Evolutionary conservation across 2,888 invertebrate genomes (phyloP), one percentile per base, ranked within the genome.

Genomic region (Noctuana brunneofusca): DNA sequence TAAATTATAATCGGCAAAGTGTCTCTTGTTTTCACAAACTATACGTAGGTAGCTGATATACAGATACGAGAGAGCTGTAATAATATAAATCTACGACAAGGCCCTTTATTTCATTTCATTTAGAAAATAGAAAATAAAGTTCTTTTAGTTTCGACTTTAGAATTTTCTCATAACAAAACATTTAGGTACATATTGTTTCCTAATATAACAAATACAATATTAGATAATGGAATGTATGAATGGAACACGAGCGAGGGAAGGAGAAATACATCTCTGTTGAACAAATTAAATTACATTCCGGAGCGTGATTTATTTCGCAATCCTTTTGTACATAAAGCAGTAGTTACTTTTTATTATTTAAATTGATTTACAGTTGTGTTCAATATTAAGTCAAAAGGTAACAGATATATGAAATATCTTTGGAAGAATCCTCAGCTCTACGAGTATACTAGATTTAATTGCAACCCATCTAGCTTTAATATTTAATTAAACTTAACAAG

Each of bases 221-320:
- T 27, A 50, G 52, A 18, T 32, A 32, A 16, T n/a, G 53, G 53
- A 59, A 59, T 53, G 30, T 46, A 53, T 32, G 32, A 53, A 58
- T 20, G 27, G n/a, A 18, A 43, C 16, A 16, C 32, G 22, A 30
- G 24, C 14, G 24, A 20, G 18, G 11, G n/a, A 48, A 32, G 14
- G 32, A 32, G 48, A 35, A 48, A 59, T 43, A 52, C 30, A 53
- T 32, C 16, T 59, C 20, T 14, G 59, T 14, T 32, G 32, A 46
- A 53, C 59, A 60, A 53, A 54, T 60, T 46, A 35, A 32, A 35
- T 60, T 54, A 60, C 48, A 53, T 60, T 60, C 22, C 32, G 35
- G 59, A 22, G n/a, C 24, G 8, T 60, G 16, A 60, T 60, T 60
- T 54, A 60, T 43, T 9, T 24, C 43, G 32, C 32, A 22, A 32